These are phyloP conservation scores for Clistopyga incitator DNA, from an alignment of 2,888 invertebrate species.

Conservation along the genomic window DNA sequence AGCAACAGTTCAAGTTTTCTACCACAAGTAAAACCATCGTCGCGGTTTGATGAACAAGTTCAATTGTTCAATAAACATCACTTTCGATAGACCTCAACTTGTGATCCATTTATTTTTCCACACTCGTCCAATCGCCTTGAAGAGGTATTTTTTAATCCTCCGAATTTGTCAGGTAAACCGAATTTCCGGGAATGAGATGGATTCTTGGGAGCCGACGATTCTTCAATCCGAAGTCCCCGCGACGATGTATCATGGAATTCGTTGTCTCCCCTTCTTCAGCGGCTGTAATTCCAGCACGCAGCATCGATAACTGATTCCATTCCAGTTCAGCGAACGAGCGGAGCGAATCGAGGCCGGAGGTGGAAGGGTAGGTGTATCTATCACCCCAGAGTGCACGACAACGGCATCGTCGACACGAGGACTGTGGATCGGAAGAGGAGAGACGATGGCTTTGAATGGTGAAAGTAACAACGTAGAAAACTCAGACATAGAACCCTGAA, in stretches of 20 bases:
- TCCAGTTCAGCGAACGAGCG: conserved; percentile 44
- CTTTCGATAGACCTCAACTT: too few relatives aligned
- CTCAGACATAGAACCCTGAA: conserved; percentile 35
- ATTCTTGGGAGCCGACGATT: conserved; percentile 28
- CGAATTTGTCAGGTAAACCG: background rate
- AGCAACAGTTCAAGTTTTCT: background rate
- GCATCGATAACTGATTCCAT: conserved; percentile 57
- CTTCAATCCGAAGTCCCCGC: conserved; percentile 17
- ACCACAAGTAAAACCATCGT: too few relatives aligned
- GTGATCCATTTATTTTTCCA: too few relatives aligned
- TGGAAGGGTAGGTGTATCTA: conserved; percentile 19
- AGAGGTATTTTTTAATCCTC: background rate
- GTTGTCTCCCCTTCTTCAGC: conserved; percentile 17
- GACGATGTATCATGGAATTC: conserved; percentile 41
- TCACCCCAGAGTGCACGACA: background rate
- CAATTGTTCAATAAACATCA: too few relatives aligned
- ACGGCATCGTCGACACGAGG: conserved; percentile 5
- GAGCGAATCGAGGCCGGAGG: conserved; percentile 29
- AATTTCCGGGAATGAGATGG: background rate
- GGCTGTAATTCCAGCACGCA: conserved; percentile 57
- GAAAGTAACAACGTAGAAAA: conserved; percentile 53
- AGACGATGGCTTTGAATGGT: conserved; percentile 48
- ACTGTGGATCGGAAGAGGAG: background rate
- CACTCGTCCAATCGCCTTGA: background rate
- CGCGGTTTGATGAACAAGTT: too few relatives aligned